phyloP scores from a whole-genome alignment of 2,888 invertebrate genomes.

The Epinotia brunnichana region DNA sequence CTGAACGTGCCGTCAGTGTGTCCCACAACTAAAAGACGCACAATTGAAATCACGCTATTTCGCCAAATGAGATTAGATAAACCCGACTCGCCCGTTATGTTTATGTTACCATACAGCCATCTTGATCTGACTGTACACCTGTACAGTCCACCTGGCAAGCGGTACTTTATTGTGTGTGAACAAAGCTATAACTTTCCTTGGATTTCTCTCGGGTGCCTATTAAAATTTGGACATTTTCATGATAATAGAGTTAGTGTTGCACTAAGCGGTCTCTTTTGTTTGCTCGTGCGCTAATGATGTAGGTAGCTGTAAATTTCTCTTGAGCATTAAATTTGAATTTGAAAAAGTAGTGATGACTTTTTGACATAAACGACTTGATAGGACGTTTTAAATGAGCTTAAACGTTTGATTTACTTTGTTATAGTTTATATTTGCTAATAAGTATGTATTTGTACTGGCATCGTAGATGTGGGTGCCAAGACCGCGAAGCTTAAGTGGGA shows the following conservation, averaged over 20 bases:
- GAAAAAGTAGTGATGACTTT: neutral
- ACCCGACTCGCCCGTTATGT: slow-evolving; percentile 41
- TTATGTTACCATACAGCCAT: slow-evolving; percentile 33
- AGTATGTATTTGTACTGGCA: too few relatives aligned
- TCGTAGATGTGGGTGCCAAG: too few relatives aligned
- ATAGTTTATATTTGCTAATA: too few relatives aligned
- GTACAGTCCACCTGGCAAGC: slow-evolving; percentile 19
- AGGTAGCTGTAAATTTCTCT: neutral
- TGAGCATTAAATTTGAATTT: neutral
- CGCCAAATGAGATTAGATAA: slow-evolving; percentile 44
- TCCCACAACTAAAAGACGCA: slow-evolving; percentile 45
- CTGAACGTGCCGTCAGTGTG: slow-evolving; percentile 43
- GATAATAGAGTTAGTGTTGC: neutral
- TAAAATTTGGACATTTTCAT: neutral
- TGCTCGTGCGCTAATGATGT: neutral
- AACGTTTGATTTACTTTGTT: too few relatives aligned
- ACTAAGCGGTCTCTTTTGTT: neutral
- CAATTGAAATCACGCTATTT: slow-evolving; percentile 46
- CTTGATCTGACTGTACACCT: slow-evolving; percentile 32
- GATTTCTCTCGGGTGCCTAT: slow-evolving; percentile 11
- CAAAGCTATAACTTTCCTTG: slow-evolving; percentile 2
- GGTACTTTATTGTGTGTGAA: slow-evolving; percentile 13
- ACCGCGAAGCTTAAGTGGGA: too few relatives aligned
- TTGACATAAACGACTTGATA: neutral
- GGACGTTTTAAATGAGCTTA: neutral